phyloP scores from a whole-genome alignment of 2,797 vertebrate genomes.

The Cuniculus paca region DNA sequence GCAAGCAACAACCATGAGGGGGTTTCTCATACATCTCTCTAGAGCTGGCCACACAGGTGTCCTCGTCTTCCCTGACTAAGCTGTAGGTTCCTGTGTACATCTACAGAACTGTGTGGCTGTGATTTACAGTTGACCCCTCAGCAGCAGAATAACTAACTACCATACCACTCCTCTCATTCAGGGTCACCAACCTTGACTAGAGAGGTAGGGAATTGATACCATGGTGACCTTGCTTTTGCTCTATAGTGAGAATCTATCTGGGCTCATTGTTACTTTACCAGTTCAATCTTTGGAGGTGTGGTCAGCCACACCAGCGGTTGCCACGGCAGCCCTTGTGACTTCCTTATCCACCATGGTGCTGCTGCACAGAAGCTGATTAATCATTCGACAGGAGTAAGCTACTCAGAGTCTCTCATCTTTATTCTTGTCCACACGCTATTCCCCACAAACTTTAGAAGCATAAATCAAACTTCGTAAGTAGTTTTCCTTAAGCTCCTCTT shows the following conservation, averaged over 20 bases:
- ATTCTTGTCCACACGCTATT: neutral
- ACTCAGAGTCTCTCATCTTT: neutral
- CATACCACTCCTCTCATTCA: neutral
- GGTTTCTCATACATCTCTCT: neutral
- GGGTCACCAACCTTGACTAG: neutral
- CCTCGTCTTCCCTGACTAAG: neutral
- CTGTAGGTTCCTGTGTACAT: neutral
- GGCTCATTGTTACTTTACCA: neutral
- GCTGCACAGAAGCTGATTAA: neutral
- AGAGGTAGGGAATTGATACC: neutral
- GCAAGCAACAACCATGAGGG: neutral
- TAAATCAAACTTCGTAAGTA: neutral
- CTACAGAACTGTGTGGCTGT: neutral
- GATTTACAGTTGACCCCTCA: neutral
- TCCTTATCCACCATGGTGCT: neutral
- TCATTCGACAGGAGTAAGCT: neutral
- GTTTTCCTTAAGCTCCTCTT: constrained; percentile 24
- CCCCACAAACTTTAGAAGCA: neutral
- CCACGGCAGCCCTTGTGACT: neutral
- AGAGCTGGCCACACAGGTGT: neutral
- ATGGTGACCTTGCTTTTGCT: neutral
- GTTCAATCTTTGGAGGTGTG: neutral
- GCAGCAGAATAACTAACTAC: neutral
- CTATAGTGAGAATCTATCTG: neutral
- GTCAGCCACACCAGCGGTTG: neutral